These are phyloP conservation scores for Dendropsophus ebraccatus DNA, from an alignment of 2,113 vertebrate species.

Conservation along the genomic window DNA sequence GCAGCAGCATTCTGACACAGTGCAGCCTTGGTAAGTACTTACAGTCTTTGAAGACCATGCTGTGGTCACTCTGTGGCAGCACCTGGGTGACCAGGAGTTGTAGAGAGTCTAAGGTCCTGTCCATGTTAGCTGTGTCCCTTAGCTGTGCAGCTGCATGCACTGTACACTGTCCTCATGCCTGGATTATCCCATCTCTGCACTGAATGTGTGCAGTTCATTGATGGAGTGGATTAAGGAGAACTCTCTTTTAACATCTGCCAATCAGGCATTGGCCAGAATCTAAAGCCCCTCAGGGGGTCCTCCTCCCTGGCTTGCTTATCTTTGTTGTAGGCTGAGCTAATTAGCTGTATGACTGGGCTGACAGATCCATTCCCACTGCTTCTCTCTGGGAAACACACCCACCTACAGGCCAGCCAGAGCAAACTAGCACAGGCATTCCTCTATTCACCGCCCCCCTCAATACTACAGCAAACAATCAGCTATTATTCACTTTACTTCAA, in stretches of 20 bases:
- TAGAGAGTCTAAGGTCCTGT: constrained; percentile 73
- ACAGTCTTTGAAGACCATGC: constrained; percentile 78
- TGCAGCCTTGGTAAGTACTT: constrained; percentile 69
- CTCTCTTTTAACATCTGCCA: constrained; percentile 76
- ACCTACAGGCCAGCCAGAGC: constrained; percentile 67
- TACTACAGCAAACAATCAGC: neutral
- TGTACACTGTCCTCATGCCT: constrained; percentile 69
- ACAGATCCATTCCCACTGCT: constrained; percentile 71
- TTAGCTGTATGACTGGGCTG: constrained; percentile 76
- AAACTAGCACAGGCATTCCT: constrained; percentile 62
- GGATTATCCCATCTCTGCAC: constrained; percentile 64
- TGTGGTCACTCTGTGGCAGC: constrained; percentile 74
- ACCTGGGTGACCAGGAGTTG: constrained; percentile 71
- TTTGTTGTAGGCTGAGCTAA: constrained; percentile 83
- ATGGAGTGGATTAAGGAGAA: constrained; percentile 72
- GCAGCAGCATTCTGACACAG: neutral
- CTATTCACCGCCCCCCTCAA: constrained; percentile 58
- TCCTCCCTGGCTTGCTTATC: constrained; percentile 78
- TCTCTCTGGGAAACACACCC: constrained; percentile 70
- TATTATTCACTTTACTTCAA: neutral
- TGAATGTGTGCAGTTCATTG: constrained; percentile 72
- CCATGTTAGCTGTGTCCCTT: constrained; percentile 69
- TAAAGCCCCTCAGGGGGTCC: constrained; percentile 73
- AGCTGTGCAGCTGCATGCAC: constrained; percentile 62
- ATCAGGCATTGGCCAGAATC: constrained; percentile 71